Conservation (phyloP, 92 coral and sea anemone species). For the Micromussa lordhowensis region DNA sequence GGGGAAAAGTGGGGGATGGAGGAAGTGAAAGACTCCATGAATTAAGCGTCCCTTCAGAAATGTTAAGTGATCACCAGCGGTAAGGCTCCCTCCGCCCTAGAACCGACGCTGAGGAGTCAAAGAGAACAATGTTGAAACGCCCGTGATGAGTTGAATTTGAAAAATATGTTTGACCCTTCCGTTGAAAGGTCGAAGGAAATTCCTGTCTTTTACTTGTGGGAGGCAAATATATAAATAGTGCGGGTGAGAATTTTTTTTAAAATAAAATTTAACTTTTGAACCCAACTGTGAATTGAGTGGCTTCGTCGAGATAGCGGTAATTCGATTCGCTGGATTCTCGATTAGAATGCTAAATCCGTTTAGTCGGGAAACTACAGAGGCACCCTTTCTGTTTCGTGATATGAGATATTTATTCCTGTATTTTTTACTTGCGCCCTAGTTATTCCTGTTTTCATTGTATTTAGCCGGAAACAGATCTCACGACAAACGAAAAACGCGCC, state of each 20-base stretch:
- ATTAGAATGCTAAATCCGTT: background rate
- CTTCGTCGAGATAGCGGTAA: background rate
- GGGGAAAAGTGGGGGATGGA: background rate
- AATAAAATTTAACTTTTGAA: background rate
- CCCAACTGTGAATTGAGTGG: background rate
- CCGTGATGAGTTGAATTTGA: background rate
- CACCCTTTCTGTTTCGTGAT: conserved; percentile 18
- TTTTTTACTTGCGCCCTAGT: background rate
- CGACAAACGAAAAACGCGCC: conserved; percentile 20
- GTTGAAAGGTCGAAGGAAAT: background rate
- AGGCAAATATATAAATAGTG: background rate
- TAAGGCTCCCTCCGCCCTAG: background rate
- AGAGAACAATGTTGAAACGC: background rate
- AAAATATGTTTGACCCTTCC: conserved; percentile 5
- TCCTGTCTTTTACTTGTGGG: background rate
- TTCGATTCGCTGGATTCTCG: background rate
- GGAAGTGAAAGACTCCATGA: background rate
- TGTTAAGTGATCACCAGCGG: background rate
- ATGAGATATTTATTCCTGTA: background rate
- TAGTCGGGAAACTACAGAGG: background rate
- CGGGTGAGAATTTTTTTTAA: background rate
- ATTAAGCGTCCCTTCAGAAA: background rate
- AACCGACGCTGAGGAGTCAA: background rate
- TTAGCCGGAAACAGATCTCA: conserved; percentile 22
- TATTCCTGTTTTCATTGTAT: conserved; percentile 30